Evolutionary conservation across 64 coral and sea anemone genomes (phyloP).

Genomic region (Stylophora pistillata): DNA sequence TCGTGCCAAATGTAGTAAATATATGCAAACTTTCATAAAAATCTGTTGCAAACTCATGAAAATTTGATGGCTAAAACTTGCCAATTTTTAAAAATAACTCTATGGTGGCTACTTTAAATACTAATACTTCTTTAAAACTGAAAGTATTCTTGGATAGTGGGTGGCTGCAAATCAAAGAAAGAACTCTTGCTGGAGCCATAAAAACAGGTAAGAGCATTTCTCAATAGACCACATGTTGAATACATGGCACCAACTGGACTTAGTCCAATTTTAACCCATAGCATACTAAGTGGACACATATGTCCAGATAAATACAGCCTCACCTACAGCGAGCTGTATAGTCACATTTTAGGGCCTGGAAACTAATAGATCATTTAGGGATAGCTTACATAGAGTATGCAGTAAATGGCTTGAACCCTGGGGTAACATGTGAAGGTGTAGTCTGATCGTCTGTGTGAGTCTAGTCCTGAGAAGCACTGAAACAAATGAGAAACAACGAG

Average conservation of each 20-base stretch:
- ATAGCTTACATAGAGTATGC: too few relatives aligned
- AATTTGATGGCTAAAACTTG: not conserved
- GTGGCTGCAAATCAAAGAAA: conserved; percentile 40
- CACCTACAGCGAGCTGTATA: too few relatives aligned
- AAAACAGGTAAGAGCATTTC: conserved; percentile 49
- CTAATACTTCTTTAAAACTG: not conserved
- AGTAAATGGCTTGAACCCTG: too few relatives aligned
- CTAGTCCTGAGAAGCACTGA: too few relatives aligned
- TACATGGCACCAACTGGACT: conserved; percentile 41
- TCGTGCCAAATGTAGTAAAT: not conserved
- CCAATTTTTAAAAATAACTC: not conserved
- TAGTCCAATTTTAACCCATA: too few relatives aligned
- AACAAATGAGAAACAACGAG: too few relatives aligned
- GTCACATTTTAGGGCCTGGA: too few relatives aligned
- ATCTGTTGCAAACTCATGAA: not conserved
- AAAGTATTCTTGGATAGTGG: conserved; percentile 51
- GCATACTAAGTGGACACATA: too few relatives aligned
- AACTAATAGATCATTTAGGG: too few relatives aligned
- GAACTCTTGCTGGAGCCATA: conserved; percentile 32
- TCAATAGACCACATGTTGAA: conserved; percentile 24
- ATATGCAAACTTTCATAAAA: not conserved
- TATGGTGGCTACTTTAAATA: not conserved
- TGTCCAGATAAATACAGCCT: too few relatives aligned
- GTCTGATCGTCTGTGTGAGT: too few relatives aligned
- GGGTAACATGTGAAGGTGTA: too few relatives aligned